Evolutionary conservation across 2,113 vertebrate genomes (phyloP).

Genomic region (Channa argus): DNA sequence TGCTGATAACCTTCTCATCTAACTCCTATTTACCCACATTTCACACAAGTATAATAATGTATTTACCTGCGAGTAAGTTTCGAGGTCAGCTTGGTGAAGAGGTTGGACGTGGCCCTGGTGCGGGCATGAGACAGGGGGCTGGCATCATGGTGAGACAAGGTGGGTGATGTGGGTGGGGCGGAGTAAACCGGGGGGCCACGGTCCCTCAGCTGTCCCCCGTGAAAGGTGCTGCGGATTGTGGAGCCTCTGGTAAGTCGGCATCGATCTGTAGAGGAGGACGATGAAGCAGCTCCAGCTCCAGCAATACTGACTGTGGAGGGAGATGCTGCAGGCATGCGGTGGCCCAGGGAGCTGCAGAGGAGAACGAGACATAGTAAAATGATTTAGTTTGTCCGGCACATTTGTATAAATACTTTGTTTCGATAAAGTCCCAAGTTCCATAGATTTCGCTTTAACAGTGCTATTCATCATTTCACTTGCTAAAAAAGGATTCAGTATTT

Average conservation of each 20-base stretch:
- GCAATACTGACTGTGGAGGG: conserved; percentile 91
- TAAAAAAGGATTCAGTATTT: too few species aligned
- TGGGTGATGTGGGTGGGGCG: conserved; percentile 90
- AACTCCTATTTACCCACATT: too few species aligned
- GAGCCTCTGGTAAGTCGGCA: conserved; percentile 90
- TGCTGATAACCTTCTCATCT: too few species aligned
- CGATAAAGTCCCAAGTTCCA: too few species aligned
- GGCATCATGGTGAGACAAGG: conserved; percentile 88
- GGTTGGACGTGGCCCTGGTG: conserved; percentile 91
- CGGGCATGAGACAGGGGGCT: conserved; percentile 87
- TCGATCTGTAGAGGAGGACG: conserved; percentile 87
- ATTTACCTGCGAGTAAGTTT: conserved; percentile 93
- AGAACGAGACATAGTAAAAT: background rate
- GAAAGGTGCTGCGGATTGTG: conserved; percentile 94
- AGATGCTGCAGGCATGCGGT: conserved; percentile 85
- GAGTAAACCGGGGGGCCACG: conserved; percentile 87
- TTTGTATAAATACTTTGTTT: too few species aligned
- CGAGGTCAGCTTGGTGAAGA: conserved; percentile 96
- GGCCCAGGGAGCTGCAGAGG: conserved; percentile 82
- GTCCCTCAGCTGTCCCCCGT: conserved; percentile 92
- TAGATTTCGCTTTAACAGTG: too few species aligned
- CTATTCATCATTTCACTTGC: background rate
- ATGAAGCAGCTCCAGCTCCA: conserved; percentile 81
- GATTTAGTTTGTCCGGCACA: too few species aligned
- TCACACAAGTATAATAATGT: too few species aligned